A percentile compares a stretch with the other conserved stretches of the same genome.
These are phyloP conservation scores for Parauchenoglanis ngamensis DNA, from an alignment of 2,797 vertebrate genomes.

Conservation along the genomic window DNA sequence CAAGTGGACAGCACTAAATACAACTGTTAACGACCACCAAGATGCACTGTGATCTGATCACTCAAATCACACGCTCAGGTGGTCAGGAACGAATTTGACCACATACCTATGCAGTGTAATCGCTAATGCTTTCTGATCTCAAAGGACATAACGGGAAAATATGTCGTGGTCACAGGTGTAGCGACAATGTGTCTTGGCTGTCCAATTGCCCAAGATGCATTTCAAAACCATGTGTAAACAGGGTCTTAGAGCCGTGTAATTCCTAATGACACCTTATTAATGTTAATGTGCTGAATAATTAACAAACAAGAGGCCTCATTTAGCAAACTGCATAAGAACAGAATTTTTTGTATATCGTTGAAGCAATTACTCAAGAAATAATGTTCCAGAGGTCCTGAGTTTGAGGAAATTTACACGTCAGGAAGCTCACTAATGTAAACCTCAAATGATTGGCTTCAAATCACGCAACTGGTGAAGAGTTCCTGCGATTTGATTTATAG, in stretches of 20 bases:
- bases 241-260: neutral
- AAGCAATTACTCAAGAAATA: neutral
- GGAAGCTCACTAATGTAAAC: neutral
- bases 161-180: too few relatives aligned
- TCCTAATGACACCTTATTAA: neutral
- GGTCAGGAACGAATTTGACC: too few relatives aligned
- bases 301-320: neutral
- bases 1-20: too few relatives aligned
- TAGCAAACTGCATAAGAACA: neutral
- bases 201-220: too few relatives aligned
- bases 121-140: too few relatives aligned
- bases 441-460: neutral
- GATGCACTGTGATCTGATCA: too few relatives aligned
- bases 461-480: neutral
- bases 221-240: too few relatives aligned
- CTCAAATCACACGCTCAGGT: too few relatives aligned
- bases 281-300: neutral
- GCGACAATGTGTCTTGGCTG: too few relatives aligned
- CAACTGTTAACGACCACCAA: too few relatives aligned
- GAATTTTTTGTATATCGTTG: neutral
- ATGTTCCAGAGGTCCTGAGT: neutral
- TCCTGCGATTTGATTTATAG: neutral
- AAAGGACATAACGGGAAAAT: too few relatives aligned
- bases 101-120: too few relatives aligned
- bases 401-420: neutral